Evolutionary conservation across 1,140 invertebrate species (phyloP).

Genomic region (Diachasma alloeum): DNA sequence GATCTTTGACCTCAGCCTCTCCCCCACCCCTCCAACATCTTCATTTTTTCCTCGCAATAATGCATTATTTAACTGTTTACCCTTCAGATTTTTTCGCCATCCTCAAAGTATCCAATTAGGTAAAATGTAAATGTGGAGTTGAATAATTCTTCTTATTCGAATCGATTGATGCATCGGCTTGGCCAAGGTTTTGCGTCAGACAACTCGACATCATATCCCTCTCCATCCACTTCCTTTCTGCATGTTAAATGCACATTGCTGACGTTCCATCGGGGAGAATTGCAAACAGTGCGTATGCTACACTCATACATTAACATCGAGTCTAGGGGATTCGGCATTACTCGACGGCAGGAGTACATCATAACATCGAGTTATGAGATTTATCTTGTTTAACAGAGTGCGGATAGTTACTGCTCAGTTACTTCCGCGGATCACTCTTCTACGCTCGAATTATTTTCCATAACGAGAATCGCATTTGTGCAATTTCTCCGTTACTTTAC

Average conservation of each 20-base stretch:
- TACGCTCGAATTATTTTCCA: conserved; percentile 38
- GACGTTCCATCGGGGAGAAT: too few relatives aligned
- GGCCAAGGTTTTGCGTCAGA: background rate
- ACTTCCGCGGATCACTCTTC: conserved; percentile 38
- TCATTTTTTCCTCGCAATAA: background rate
- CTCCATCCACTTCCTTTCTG: background rate
- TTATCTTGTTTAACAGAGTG: background rate
- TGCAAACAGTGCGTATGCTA: too few relatives aligned
- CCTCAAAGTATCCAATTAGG: background rate
- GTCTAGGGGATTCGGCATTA: background rate
- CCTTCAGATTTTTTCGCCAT: background rate
- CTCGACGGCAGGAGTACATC: background rate
- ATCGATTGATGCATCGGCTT: background rate
- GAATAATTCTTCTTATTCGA: background rate
- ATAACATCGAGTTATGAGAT: conserved; percentile 12
- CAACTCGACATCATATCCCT: background rate
- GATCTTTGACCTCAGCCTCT: background rate
- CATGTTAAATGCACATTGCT: background rate
- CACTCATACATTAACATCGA: background rate
- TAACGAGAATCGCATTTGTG: conserved; percentile 28
- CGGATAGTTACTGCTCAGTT: conserved; percentile 19
- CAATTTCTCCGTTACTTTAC: conserved; percentile 13
- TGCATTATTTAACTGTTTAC: background rate
- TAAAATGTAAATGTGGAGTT: background rate
- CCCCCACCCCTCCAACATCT: background rate